Evolutionary conservation across 92 coral and sea anemone species (phyloP).

Genomic region (Siderastrea siderea): DNA sequence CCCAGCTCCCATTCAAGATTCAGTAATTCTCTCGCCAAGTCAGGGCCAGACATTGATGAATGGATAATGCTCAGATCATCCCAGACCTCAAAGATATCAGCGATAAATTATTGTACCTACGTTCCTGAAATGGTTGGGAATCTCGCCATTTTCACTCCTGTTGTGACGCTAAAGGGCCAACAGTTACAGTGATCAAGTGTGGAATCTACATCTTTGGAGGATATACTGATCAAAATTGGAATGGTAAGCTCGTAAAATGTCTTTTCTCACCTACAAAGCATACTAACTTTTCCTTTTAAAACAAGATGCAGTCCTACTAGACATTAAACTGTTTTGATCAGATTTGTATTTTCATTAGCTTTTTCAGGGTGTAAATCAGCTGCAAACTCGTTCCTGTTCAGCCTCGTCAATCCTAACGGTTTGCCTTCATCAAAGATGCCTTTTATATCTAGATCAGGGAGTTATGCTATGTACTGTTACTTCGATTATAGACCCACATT

Average conservation of each 20-base stretch:
- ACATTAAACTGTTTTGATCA: too few species aligned
- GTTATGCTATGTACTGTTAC: too few species aligned
- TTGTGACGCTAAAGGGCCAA: slow-evolving; percentile 73
- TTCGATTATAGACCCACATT: too few species aligned
- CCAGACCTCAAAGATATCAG: not conserved
- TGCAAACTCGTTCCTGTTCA: too few species aligned
- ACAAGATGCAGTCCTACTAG: too few species aligned
- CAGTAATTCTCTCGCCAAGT: slow-evolving; percentile 46
- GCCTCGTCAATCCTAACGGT: too few species aligned
- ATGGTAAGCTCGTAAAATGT: not conserved
- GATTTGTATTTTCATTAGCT: too few species aligned
- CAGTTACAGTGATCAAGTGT: slow-evolving; percentile 56
- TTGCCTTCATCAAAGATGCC: too few species aligned
- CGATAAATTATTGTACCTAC: slow-evolving; percentile 49
- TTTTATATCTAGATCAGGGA: too few species aligned
- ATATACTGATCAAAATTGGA: slow-evolving; percentile 52
- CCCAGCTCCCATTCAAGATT: slow-evolving; percentile 18
- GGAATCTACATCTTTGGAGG: slow-evolving; percentile 69
- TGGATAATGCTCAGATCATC: slow-evolving; percentile 41
- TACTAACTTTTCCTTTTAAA: too few species aligned
- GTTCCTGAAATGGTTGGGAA: slow-evolving; percentile 61
- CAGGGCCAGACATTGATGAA: slow-evolving; percentile 18
- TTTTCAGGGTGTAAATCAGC: too few species aligned
- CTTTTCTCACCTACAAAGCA: too few species aligned
- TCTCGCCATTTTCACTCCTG: slow-evolving; percentile 54